phyloP scores from a whole-genome alignment of 1,140 invertebrate genomes.

The Panonychus citri region DNA sequence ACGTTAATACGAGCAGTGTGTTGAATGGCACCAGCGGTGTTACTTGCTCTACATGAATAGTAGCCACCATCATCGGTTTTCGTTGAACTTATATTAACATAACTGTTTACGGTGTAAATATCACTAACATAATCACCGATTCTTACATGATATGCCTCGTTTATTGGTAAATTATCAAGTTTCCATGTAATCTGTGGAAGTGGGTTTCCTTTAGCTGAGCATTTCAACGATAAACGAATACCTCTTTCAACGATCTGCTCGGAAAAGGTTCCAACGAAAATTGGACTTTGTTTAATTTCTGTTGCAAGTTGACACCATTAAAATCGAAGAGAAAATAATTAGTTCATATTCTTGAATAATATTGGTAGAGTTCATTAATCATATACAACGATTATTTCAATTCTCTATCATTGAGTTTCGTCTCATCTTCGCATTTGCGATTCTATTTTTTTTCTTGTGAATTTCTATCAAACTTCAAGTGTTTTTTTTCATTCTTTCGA shows the following conservation, averaged over 20 bases:
- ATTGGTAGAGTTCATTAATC: background rate
- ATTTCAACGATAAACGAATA: slow-evolving; percentile 56
- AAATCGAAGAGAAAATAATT: background rate
- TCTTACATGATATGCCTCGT: slow-evolving; percentile 8
- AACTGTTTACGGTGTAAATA: slow-evolving; percentile 14
- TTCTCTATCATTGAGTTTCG: too few species aligned
- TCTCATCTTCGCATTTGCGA: too few species aligned
- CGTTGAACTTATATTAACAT: slow-evolving; percentile 10
- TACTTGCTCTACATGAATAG: slow-evolving; percentile 62
- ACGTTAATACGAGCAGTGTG: slow-evolving; percentile 70
- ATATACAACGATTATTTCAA: background rate
- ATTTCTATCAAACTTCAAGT: too few species aligned
- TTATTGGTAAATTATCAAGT: slow-evolving; percentile 39
- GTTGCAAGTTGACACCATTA: slow-evolving; percentile 2
- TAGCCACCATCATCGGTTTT: slow-evolving; percentile 50
- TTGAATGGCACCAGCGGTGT: slow-evolving; percentile 43
- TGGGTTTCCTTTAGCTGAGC: slow-evolving; percentile 64
- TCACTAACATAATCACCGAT: slow-evolving; percentile 12
- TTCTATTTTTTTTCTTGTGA: too few species aligned
- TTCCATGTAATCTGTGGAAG: slow-evolving; percentile 84
- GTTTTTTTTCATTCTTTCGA: too few species aligned
- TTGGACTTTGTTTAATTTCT: slow-evolving; percentile 47
- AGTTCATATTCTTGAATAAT: background rate
- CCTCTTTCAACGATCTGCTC: slow-evolving; percentile 59
- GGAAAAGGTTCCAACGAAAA: slow-evolving; percentile 55